Percentiles rank a stretch among this genome's conserved stretches.
phyloP scores from a whole-genome alignment of 2,113 vertebrate species.

The Odontophorus gujanensis region DNA sequence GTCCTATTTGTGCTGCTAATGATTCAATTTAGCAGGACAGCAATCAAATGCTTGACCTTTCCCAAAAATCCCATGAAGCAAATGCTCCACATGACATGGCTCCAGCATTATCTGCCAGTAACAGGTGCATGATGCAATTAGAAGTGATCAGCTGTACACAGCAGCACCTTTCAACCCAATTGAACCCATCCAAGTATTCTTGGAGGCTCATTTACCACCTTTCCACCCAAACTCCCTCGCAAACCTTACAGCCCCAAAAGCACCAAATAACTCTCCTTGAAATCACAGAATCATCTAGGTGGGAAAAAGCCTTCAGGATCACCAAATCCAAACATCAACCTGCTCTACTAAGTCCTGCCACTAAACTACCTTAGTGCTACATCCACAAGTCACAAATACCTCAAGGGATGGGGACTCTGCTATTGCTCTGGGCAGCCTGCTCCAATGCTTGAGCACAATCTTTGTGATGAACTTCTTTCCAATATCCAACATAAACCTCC shows the following conservation, averaged over 20 bases:
- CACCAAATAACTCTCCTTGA: background rate
- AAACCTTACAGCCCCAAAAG: background rate
- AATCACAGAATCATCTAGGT: background rate
- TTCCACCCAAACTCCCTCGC: background rate
- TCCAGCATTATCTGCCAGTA: conserved; percentile 45
- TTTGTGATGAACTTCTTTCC: background rate
- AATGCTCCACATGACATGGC: background rate
- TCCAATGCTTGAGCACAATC: background rate
- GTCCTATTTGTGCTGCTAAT: background rate
- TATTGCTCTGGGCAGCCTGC: background rate
- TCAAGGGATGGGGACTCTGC: background rate
- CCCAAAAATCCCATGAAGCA: conserved; percentile 33
- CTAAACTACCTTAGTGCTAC: background rate
- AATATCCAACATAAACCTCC: background rate
- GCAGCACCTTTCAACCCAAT: conserved; percentile 38
- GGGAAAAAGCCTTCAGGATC: background rate
- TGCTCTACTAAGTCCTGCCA: background rate
- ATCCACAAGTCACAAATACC: background rate
- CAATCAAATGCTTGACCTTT: conserved; percentile 48
- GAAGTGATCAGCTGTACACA: background rate
- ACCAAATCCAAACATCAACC: background rate
- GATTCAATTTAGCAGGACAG: conserved; percentile 4
- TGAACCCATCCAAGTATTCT: background rate
- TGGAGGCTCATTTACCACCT: background rate
- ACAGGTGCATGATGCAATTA: conserved; percentile 64